Evolutionary conservation across 2,797 vertebrate species (phyloP), one percentile per base, ranked within the genome.

Genomic region (Fistularia tabacaria): DNA sequence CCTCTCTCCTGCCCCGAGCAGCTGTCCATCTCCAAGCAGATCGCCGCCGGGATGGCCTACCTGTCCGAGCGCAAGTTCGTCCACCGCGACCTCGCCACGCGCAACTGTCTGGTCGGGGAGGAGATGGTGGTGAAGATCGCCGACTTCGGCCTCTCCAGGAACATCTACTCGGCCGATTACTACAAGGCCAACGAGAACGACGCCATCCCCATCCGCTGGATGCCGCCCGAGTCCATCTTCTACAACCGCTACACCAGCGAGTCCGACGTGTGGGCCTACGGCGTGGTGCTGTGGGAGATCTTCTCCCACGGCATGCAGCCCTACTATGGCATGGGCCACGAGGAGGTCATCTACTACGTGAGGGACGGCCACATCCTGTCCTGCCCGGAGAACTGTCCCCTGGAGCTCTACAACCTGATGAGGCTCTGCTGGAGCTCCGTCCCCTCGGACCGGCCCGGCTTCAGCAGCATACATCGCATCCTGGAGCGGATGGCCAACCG

Each of bases 161-260:
- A 98, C 78, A 98, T 99, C 84, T 99, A 99, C 77, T 97, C 96
- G 0, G 97, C 97, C 0, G 97, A 99, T 82, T 99, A 99, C 77
- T 99, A 99, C 88, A 99, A 99, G 84, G 97, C 97, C 0, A 94
- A 94, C 0, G 97, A 99, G 69, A 99, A 99, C 0, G 97, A 99
- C 0, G 97, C 97, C 48, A 98, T 98, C 67, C 97, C 97, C 1
- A 98, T 99, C 59, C 94, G 97, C 36, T 99, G 97, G 97, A 99
- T 99, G 97, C 97, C 97, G 0, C 97, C 97, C 0, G 97, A 99
- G 77, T 99, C 97, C 3, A 99, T 99, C 63, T 99, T 99, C 89
- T 99, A 96, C 66, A 99, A 99, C 70, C 97, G 97, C 49, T 99
- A 99, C 74, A 99, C 97, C 54, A 96, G 92, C 0, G 97, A 99